These are phyloP conservation scores for Drosophila rufa DNA, from an alignment of 1,140 invertebrate species.

Conservation along the genomic window DNA sequence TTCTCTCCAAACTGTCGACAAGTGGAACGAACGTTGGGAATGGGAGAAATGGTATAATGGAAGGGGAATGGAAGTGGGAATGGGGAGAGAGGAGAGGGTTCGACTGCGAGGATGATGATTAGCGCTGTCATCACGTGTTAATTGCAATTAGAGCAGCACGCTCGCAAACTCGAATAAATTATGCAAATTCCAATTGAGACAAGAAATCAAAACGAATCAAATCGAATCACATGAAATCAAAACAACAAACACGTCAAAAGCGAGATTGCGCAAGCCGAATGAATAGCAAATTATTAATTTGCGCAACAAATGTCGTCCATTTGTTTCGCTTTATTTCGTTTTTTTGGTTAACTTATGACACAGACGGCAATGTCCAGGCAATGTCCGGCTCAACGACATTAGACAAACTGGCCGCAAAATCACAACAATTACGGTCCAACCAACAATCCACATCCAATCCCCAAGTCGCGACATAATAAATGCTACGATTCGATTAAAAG, in stretches of 20 bases:
- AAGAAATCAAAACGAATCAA: slow-evolving; percentile 55
- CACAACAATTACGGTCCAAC: slow-evolving; percentile 44
- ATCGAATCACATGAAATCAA: slow-evolving; percentile 34
- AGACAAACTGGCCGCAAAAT: slow-evolving; percentile 67
- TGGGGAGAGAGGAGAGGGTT: slow-evolving; percentile 7
- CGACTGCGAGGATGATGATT: slow-evolving; percentile 41
- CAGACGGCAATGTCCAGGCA: slow-evolving; percentile 39
- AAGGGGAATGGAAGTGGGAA: slow-evolving; percentile 3
- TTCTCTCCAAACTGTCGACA: slow-evolving; percentile 57
- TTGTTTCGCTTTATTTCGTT: slow-evolving; percentile 32
- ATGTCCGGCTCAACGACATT: slow-evolving; percentile 77
- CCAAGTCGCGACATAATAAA: slow-evolving; percentile 71
- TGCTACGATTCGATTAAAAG: slow-evolving; percentile 83
- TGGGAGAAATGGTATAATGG: slow-evolving; percentile 19
- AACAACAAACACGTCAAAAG: slow-evolving; percentile 34
- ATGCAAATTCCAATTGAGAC: slow-evolving; percentile 60
- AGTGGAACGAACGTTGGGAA: slow-evolving; percentile 49
- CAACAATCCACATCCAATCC: slow-evolving; percentile 52
- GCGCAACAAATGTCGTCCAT: slow-evolving; percentile 71
- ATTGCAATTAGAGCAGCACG: slow-evolving; percentile 74
- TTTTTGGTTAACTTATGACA: slow-evolving; percentile 68
- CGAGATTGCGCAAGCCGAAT: slow-evolving; percentile 42
- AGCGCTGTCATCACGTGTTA: slow-evolving; percentile 74
- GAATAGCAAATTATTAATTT: slow-evolving; percentile 71
- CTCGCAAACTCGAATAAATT: slow-evolving; percentile 39